Conservation (phyloP, 2,797 vertebrate species). For the Lithobates pipiens region DNA sequence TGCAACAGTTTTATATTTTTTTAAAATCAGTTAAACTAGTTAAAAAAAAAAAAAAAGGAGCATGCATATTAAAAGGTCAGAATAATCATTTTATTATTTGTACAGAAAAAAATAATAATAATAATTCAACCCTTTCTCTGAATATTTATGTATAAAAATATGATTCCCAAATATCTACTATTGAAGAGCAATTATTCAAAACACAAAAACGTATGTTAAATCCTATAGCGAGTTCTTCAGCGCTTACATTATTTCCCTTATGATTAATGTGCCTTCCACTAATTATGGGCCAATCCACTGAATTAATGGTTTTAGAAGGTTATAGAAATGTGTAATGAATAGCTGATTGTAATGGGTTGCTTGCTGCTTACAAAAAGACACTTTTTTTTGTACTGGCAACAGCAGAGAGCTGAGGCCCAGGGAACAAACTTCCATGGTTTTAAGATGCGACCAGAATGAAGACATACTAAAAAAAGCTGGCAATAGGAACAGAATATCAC, state of each 20-base stretch:
- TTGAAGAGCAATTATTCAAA: background rate
- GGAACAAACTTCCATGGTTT: background rate
- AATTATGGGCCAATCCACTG: background rate
- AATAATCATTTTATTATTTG: too few species aligned
- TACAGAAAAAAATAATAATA: too few species aligned
- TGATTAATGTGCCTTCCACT: constrained; percentile 1
- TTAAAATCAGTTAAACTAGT: too few species aligned
- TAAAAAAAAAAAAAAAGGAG: too few species aligned
- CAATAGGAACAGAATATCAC: background rate
- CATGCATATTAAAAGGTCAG: too few species aligned
- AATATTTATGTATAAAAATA: background rate
- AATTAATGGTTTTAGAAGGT: background rate
- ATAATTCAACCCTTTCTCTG: background rate
- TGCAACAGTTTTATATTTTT: too few species aligned
- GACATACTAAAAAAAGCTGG: background rate
- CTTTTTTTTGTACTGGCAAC: background rate
- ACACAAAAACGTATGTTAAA: background rate
- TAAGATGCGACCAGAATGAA: background rate
- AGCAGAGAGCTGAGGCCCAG: background rate
- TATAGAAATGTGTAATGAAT: background rate
- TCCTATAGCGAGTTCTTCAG: background rate
- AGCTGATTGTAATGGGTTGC: constrained; percentile 1
- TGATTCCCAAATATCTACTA: background rate
- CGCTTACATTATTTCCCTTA: background rate
- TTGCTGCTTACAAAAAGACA: background rate